These are phyloP conservation scores for Pemphigus obesinymphae DNA, from an alignment of 1,140 invertebrate species.

Conservation along the genomic window DNA sequence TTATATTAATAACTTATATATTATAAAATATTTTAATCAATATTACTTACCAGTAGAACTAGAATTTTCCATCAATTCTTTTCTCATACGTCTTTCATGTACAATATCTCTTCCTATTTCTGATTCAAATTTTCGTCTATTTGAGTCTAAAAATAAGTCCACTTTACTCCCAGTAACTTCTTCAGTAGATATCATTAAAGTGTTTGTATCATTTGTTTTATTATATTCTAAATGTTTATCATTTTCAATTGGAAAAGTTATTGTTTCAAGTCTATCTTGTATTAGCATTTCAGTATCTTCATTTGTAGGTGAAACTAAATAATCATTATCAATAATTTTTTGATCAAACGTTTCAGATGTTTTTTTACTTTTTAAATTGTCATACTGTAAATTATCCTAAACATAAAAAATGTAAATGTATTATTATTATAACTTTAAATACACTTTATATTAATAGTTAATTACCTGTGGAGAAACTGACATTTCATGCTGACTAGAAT, in stretches of 20 bases:
- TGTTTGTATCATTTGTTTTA: not conserved
- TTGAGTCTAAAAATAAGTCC: slow-evolving; percentile 45
- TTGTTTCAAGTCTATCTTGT: not conserved
- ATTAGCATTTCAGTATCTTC: slow-evolving; percentile 30
- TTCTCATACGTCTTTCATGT: slow-evolving; percentile 54
- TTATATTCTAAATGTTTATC: not conserved
- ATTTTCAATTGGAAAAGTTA: not conserved
- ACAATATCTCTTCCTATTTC: slow-evolving; percentile 57
- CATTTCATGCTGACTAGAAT: slow-evolving; percentile 22
- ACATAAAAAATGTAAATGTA: not conserved
- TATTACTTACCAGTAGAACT: slow-evolving; percentile 42
- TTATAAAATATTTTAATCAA: no score
- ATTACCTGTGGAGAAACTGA: not conserved
- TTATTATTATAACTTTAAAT: not conserved
- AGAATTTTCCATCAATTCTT: slow-evolving; percentile 53
- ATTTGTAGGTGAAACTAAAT: not conserved
- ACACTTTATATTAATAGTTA: not conserved
- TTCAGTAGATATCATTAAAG: not conserved
- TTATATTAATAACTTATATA: no score
- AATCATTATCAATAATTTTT: not conserved
- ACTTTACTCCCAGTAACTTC: slow-evolving; percentile 44
- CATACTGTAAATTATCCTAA: not conserved
- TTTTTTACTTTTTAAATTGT: not conserved
- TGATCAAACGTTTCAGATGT: not conserved
- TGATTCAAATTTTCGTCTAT: slow-evolving; percentile 55